Evolutionary conservation across 2,888 invertebrate species (phyloP), one percentile per base, ranked within the genome.

Genomic region (Diplolepis rosae): DNA sequence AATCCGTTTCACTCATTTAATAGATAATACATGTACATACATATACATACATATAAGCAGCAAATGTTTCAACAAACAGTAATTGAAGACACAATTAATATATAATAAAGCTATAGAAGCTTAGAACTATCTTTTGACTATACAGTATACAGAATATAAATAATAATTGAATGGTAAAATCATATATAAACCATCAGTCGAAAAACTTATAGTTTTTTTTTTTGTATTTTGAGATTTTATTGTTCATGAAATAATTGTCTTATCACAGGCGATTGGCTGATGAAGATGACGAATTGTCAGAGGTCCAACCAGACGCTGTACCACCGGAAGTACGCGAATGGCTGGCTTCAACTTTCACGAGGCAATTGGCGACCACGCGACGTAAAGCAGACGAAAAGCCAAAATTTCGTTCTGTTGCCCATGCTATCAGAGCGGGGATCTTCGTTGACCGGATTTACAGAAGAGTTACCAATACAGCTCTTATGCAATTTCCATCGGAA

Each of bases 261-360:
- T 51, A 70, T 73, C 80, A 69, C 91, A 95, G 95, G 91, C 92
- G 95, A 82, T 90, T 95, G 88, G 94, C 95, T 50, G 96, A 96
- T 84, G 98, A 98, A 89, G 98, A 98, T 89, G 98, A 98, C 89
- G 98, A 98, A 89, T 90, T 98, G 79, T 96, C 97, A 52, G 98
- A 98, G 89, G 98, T 98, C 69, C 97, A 98, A 85, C 97, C 98
- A 68, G 98, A 98, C 88, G 96, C 97, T 11, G 98, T 98, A 66
- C 98, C 98, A 48, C 96, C 95, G 73, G 98, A 98, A 89, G 98
- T 98, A 51, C 93, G 98, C 81, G 98, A 98, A 89, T 98, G 98
- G 98, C 90, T 98, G 88, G 97, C 98, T 72, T 95, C 97, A 73
- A 98, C 98, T 54, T 98, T 98, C 90, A 98, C 98, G 42, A 92